Evolutionary conservation across 2,113 vertebrate genomes (phyloP), one percentile per base, ranked within the genome.

Genomic region (Seriola quinqueradiata): DNA sequence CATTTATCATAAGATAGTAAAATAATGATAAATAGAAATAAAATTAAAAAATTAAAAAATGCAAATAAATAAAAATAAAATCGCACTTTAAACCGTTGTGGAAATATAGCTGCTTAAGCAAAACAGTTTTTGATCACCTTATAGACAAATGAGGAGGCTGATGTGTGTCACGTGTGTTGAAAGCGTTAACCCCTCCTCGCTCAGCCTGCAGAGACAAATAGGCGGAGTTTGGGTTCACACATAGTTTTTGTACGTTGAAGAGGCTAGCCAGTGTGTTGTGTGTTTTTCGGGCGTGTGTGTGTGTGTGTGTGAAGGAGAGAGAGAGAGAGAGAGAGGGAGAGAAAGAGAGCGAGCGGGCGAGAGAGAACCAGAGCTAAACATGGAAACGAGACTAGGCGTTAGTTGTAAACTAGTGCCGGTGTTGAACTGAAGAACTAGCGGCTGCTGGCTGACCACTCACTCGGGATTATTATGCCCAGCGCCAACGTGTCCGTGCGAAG

Each of bases 401-500:
- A 76, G 73, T 63, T 57, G 77, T 50, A 36, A 87, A 86, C 63
- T 38, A 13, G 84, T 50, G 55, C 54, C 0, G 32, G 23, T 28
- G 38, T 28, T 32, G 34, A 25, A 48, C 7, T 66, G 81, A 77
- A 40, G 65, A 59, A 19, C 21, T 28, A 3, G 0, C 58, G 19
- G 57, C 75, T 66, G 63, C 44, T 1, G 8, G 3, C 8, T 2
- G 70, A 19, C 16, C 59, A 1, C 3, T 28, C 5, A 66, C 74
- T 13, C 77, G 90, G 83, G 83, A 73, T 68, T 85, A 90, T 79
- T 84, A 93, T 94, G 94, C 90, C 92, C 87, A 91, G 92, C 83
- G 82, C 88, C 59, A 91, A 65, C 80, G 85, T 92, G 70, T 91
- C 92, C 52, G 91, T 94, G 85, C 90, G 89, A 92, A 94, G 87